Evolutionary conservation across 2,113 vertebrate species (phyloP).

Genomic region (Muntiacus muntjak): DNA sequence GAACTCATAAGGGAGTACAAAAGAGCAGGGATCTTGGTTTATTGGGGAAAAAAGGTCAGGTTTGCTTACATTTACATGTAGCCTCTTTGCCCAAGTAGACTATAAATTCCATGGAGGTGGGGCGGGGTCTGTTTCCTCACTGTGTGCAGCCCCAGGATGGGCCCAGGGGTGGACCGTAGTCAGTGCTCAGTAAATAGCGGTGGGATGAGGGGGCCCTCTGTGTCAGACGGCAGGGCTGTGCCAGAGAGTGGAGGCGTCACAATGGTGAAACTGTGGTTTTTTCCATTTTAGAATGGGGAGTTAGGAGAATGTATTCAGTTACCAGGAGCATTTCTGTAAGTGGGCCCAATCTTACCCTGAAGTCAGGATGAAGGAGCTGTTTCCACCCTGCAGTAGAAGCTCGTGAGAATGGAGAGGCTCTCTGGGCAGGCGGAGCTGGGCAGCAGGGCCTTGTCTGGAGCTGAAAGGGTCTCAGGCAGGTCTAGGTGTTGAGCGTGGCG

Average conservation of each 20-base stretch:
- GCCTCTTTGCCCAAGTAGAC: not conserved
- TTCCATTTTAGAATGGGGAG: not conserved
- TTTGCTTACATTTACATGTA: not conserved
- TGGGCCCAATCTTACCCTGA: not conserved
- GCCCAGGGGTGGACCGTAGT: not conserved
- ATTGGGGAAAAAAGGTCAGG: not conserved
- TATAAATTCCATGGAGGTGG: not conserved
- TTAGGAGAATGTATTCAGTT: not conserved
- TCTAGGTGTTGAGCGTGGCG: not conserved
- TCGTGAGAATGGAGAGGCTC: too few relatives aligned
- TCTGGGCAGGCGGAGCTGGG: not conserved
- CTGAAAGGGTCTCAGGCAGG: not conserved
- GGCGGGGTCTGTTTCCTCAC: not conserved
- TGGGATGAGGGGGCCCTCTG: not conserved
- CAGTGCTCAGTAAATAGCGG: not conserved
- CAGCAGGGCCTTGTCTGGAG: not conserved
- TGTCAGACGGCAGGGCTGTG: not conserved
- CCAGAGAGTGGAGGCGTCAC: not conserved
- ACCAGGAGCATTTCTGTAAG: not conserved
- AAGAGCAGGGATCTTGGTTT: not conserved
- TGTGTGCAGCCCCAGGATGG: accelerated
- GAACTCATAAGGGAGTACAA: not conserved
- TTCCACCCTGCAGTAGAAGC: not conserved
- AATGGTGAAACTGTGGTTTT: not conserved
- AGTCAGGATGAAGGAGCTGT: not conserved